Conservation (phyloP, 2,888 invertebrate genomes). For the Sarcophaga variegata region DNA sequence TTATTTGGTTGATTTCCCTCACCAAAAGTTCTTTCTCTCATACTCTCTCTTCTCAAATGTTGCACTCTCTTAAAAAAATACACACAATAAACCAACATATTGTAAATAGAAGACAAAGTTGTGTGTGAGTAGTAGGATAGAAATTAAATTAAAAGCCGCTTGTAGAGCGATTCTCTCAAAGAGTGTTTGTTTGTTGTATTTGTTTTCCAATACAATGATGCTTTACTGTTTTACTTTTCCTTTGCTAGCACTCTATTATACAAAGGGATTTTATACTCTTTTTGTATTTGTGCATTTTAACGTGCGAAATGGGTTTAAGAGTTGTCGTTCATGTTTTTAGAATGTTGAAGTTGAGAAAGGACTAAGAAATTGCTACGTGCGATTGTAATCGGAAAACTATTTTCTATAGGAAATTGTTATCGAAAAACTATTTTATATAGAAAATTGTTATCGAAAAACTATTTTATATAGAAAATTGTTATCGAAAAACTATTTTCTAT, state of each 20-base stretch:
- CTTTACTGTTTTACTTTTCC: not conserved
- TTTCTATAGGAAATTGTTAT: no score
- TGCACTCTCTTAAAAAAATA: not conserved
- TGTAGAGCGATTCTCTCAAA: slow-evolving; percentile 11
- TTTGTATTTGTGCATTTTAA: not conserved
- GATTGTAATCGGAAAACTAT: no score
- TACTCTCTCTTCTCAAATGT: not conserved
- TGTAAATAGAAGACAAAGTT: slow-evolving; percentile 19
- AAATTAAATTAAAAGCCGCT: slow-evolving; percentile 67
- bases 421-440: no score
- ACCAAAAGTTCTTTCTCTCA: not conserved
- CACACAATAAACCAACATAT: slow-evolving; percentile 54
- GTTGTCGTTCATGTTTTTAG: no score
- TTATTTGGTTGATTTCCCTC: not conserved
- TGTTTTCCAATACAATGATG: not conserved
- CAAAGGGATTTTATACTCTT: not conserved
- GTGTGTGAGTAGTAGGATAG: not conserved
- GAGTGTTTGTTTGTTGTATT: not conserved
- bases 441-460: no score
- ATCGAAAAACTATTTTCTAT: no score
- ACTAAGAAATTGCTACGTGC: no score
- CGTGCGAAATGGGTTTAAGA: no score
- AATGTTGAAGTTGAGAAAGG: no score
- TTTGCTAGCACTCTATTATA: slow-evolving; percentile 1
- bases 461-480: no score